A percentile compares a stretch with the other conserved stretches of the same genome.
Conservation (phyloP, 2,797 vertebrate genomes). For the Phalanger gymnotis region DNA sequence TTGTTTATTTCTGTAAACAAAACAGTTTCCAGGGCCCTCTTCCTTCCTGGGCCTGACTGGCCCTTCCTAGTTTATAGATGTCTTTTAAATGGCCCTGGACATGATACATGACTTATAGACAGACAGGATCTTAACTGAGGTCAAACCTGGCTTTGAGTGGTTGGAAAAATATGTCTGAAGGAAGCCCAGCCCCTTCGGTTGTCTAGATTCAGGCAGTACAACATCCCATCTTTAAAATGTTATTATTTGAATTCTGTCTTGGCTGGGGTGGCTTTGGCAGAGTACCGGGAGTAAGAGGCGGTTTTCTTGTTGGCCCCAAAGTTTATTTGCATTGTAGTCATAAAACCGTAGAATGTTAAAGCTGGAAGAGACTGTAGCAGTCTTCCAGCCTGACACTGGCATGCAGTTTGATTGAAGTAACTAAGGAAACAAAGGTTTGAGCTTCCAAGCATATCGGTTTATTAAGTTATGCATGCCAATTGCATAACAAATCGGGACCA, state of each 20-base stretch:
- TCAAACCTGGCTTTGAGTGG: conserved; percentile 2
- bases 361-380: not conserved
- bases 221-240: not conserved
- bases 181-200: not conserved
- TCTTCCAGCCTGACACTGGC: not conserved
- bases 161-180: not conserved
- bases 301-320: conserved; percentile 4
- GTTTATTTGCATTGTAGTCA: not conserved
- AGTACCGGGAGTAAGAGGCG: not conserved
- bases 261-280: not conserved
- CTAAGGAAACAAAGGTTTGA: not conserved
- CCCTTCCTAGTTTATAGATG: not conserved
- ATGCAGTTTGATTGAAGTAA: not conserved
- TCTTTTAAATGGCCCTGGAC: not conserved
- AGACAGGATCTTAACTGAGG: not conserved
- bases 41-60: not conserved
- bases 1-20: conserved; percentile 30
- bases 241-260: not conserved
- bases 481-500: too few species aligned
- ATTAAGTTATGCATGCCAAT: too few species aligned
- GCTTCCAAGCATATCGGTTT: not conserved
- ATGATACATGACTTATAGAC: not conserved
- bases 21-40: not conserved
- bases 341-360: not conserved
- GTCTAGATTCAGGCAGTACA: not conserved